Conservation (phyloP, 2,797 vertebrate species). For the Crax fasciolata region DNA sequence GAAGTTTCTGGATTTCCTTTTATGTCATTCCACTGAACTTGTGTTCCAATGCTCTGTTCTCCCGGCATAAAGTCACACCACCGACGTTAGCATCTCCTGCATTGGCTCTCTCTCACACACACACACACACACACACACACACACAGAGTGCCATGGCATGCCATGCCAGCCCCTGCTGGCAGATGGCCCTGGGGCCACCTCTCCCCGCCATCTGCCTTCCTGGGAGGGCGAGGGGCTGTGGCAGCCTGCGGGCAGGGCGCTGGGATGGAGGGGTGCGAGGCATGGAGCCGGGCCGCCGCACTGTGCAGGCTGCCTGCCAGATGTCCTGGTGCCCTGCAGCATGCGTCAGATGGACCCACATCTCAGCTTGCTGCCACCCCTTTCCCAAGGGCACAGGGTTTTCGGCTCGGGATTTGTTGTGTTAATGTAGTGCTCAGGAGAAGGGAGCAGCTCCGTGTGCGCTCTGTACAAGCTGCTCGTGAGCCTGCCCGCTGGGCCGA, state of each 20-base stretch:
- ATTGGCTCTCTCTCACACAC: neutral
- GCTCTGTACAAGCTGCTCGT: neutral
- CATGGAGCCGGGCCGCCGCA: accelerated
- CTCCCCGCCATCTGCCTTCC: neutral
- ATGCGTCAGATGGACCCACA: accelerated
- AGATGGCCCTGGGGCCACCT: neutral
- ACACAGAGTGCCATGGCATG: accelerated
- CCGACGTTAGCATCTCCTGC: neutral
- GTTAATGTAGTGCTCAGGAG: neutral
- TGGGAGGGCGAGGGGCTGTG: neutral
- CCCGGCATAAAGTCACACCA: accelerated
- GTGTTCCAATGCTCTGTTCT: neutral
- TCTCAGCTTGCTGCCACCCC: neutral
- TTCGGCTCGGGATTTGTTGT: neutral
- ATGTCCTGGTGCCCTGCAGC: neutral
- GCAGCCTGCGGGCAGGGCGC: neutral
- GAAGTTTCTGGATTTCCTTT: neutral
- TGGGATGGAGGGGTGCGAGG: neutral
- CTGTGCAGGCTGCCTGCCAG: neutral
- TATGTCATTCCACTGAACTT: neutral
- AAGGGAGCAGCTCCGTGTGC: neutral
- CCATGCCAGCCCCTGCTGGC: neutral
- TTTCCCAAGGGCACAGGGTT: neutral
- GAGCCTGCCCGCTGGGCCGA: neutral
- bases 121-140: accelerated